Evolutionary conservation across 2,888 invertebrate genomes (phyloP), one percentile per base, ranked within the genome.

Genomic region (Cantharis flavilabris): DNA sequence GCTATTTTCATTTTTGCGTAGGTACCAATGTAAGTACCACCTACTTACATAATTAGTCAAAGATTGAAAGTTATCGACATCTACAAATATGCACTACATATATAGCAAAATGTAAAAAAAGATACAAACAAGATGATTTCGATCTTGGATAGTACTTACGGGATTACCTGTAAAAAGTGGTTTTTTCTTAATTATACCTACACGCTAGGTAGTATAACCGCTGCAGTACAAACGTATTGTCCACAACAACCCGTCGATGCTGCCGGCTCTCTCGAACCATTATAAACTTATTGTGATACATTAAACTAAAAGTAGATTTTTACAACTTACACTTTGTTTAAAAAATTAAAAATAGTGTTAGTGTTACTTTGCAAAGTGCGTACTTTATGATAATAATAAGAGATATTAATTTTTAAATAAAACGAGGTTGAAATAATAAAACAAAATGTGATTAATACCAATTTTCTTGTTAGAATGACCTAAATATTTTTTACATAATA

Each of bases 91-190:
- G 26, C 9, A 26, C 20, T 20, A 4, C 20, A 16, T 20, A 20
- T 23, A 23, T 9, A 9, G 26, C 9, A 26, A 26, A 26, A 26
- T 26, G 1, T 7, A 26, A 26, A 26, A 23, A 26, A 26, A 26
- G 7, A 26, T 26, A 7, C 26, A 9, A n/a, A n/a, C 49, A 49
- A 49, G 49, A 49, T 33, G 49, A n/a, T 49, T 49, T 49, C n/a
- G n/a, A n/a, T 49, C 49, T 49, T n/a, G 49, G 49, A 49, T n/a
- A n/a, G n/a, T 49, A 49, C 9, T n/a, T 49, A 49, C 26, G 65
- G 23, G 65, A 67, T 67, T 67, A 67, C 65, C 65, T 67, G 26
- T 23, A 67, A 67, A 67, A 67, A 67, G 65, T 67, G 20, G 65
- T 67, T 67, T 67, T 20, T 20, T 67, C 65, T 67, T 26, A 67